Evolutionary conservation across 2,888 invertebrate genomes (phyloP).

Genomic region (Brachypalpus laphriformis): DNA sequence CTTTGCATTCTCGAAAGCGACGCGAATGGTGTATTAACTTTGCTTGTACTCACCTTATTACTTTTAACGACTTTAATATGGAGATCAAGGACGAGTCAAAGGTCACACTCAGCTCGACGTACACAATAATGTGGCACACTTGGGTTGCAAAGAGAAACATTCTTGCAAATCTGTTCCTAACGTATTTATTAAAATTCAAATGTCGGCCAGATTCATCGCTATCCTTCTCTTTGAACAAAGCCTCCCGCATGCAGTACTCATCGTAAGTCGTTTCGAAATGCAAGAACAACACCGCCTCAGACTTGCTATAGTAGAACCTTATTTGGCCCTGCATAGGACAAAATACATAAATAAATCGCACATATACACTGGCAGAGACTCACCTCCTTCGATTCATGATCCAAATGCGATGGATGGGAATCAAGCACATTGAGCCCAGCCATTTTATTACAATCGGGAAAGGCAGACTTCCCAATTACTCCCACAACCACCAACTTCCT

Average conservation of each 20-base stretch:
- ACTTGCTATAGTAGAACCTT: slow-evolving; percentile 85
- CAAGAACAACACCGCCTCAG: slow-evolving; percentile 83
- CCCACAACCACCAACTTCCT: slow-evolving; percentile 80
- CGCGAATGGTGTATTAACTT: too few species aligned
- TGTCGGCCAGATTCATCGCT: slow-evolving; percentile 81
- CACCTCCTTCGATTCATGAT: slow-evolving; percentile 77
- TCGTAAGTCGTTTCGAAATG: slow-evolving; percentile 83
- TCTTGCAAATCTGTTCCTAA: slow-evolving; percentile 84
- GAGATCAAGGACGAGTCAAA: slow-evolving; percentile 93
- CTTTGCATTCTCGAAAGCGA: too few species aligned
- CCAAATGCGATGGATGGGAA: slow-evolving; percentile 76
- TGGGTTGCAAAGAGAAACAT: slow-evolving; percentile 90
- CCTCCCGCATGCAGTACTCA: slow-evolving; percentile 77
- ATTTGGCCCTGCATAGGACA: slow-evolving; percentile 84
- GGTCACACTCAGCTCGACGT: slow-evolving; percentile 83
- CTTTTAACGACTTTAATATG: slow-evolving; percentile 91
- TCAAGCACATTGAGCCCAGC: slow-evolving; percentile 78
- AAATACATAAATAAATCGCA: neutral
- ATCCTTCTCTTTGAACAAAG: slow-evolving; percentile 75
- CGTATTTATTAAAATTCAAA: slow-evolving; percentile 79
- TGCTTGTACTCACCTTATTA: slow-evolving; percentile 86
- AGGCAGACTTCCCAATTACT: slow-evolving; percentile 81
- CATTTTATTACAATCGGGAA: slow-evolving; percentile 81
- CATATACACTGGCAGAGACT: neutral
- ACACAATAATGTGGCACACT: slow-evolving; percentile 90